Evolutionary conservation across 2,113 vertebrate species (phyloP).

Genomic region (Brachyhypopomus gauderio): DNA sequence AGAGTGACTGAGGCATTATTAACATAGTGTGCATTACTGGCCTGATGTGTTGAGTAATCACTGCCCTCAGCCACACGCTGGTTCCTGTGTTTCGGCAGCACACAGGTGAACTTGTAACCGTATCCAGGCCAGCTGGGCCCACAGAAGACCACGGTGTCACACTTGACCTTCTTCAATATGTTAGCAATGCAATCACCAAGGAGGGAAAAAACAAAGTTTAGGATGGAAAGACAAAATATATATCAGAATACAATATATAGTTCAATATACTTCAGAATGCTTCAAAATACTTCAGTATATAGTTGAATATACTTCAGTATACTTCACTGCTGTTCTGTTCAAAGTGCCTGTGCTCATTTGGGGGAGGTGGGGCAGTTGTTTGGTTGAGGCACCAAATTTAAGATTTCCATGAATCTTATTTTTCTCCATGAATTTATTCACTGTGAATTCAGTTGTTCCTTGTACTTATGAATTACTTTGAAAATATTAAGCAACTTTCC

Average conservation of each 20-base stretch:
- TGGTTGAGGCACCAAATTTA: not conserved
- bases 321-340: no score
- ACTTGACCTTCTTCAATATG: slow-evolving; percentile 57
- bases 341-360: no score
- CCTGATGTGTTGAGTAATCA: slow-evolving; percentile 73
- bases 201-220: not conserved
- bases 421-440: no score
- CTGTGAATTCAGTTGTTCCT: not conserved
- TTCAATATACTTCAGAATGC: no score
- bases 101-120: slow-evolving; percentile 83
- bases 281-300: no score
- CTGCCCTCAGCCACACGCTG: slow-evolving; percentile 64
- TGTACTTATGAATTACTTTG: not conserved
- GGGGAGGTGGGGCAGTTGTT: no score
- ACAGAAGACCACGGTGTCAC: slow-evolving; percentile 45
- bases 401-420: not conserved
- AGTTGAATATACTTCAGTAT: no score
- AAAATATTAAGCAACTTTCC: not conserved
- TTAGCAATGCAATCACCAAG: slow-evolving; percentile 51
- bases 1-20: slow-evolving; percentile 66
- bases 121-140: slow-evolving; percentile 84
- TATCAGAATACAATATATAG: no score
- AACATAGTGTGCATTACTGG: slow-evolving; percentile 67
- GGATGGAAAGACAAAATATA: not conserved
- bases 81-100: slow-evolving; percentile 71